These are phyloP conservation scores for Gasterosteus nipponicus DNA, from an alignment of 2,113 vertebrate species.

Conservation along the genomic window DNA sequence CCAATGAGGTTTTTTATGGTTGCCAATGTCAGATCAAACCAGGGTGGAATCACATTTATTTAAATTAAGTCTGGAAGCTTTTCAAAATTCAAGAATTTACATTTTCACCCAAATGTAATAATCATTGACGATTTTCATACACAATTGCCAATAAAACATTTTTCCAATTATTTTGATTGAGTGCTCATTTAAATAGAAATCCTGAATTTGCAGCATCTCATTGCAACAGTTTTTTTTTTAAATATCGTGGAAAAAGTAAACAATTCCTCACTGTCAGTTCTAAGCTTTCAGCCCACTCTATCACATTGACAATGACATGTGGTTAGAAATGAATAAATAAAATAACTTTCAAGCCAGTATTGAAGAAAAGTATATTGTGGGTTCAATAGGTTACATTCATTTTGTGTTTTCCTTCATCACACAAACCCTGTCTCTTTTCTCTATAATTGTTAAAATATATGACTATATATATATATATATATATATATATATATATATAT, in stretches of 20 bases:
- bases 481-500: too few relatives aligned
- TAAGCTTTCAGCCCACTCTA: too few relatives aligned
- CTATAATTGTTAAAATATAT: neutral
- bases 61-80: neutral
- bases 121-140: neutral
- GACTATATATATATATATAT: too few relatives aligned
- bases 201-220: constrained; percentile 1
- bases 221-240: too few relatives aligned
- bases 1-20: constrained; percentile 8
- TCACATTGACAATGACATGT: neutral
- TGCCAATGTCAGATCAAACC: neutral
- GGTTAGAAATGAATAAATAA: neutral
- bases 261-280: too few relatives aligned
- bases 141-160: constrained; percentile 4
- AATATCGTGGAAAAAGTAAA: too few relatives aligned
- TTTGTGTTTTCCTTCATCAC: neutral
- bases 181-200: neutral
- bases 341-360: neutral
- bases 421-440: neutral
- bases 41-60: neutral
- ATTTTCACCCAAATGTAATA: neutral
- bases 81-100: constrained; percentile 3
- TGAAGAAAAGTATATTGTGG: neutral
- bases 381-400: neutral
- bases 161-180: neutral